Evolutionary conservation across 2,888 invertebrate species (phyloP).

Genomic region (Reticulitermes lucifugus): DNA sequence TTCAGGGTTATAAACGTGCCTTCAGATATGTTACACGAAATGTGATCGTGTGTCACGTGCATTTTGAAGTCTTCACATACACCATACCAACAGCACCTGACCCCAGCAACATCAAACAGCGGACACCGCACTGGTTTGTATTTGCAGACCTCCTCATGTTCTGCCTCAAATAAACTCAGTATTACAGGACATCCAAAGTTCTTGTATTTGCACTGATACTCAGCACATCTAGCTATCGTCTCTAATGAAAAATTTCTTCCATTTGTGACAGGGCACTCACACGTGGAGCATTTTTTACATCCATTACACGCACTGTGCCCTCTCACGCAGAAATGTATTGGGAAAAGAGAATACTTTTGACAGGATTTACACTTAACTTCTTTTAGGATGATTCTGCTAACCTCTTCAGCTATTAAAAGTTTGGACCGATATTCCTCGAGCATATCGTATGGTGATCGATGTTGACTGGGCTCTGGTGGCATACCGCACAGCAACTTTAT

Average conservation of each 20-base stretch:
- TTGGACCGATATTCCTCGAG: background rate
- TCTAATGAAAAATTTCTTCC: constrained; percentile 13
- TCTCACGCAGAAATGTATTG: background rate
- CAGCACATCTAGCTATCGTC: background rate
- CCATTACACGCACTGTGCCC: background rate
- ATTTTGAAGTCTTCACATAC: background rate
- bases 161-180: background rate
- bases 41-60: background rate
- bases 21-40: background rate
- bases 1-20: background rate
- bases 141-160: background rate
- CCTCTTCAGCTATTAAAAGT: background rate
- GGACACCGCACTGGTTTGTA: background rate
- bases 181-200: background rate
- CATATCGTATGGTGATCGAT: background rate
- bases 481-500: background rate
- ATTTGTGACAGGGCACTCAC: background rate
- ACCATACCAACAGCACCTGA: background rate
- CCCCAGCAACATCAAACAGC: background rate
- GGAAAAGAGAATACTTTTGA: background rate
- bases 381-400: background rate
- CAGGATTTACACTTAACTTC: background rate
- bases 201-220: background rate
- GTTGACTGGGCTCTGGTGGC: background rate
- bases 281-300: background rate